Evolutionary conservation across 2,113 vertebrate species (phyloP).

Genomic region (cattle (Bos taurus)): DNA sequence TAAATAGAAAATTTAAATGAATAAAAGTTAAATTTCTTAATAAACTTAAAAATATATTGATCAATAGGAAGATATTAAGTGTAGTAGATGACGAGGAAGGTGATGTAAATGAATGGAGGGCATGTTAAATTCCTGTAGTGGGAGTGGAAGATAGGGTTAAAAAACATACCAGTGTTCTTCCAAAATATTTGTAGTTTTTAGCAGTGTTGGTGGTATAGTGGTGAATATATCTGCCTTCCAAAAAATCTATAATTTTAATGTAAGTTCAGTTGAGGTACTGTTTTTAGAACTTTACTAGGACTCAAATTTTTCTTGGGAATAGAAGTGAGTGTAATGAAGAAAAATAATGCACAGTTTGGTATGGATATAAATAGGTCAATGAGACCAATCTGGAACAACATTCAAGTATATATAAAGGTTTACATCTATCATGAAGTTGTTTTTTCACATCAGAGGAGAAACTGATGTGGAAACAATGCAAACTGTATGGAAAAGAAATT

Average conservation of each 20-base stretch:
- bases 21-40: not conserved
- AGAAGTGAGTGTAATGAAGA: not conserved
- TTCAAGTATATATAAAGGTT: not conserved
- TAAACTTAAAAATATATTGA: not conserved
- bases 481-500: not conserved
- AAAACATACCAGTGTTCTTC: slow-evolving; percentile 18
- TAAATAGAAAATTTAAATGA: not conserved
- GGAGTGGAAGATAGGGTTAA: not conserved
- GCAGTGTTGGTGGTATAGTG: not conserved
- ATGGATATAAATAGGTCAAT: not conserved
- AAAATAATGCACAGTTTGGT: not conserved
- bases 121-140: not conserved
- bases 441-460: not conserved
- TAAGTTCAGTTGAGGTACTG: not conserved
- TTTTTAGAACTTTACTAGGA: not conserved
- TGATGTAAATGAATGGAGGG: not conserved
- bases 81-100: not conserved
- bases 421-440: not conserved
- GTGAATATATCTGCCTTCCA: not conserved
- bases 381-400: not conserved
- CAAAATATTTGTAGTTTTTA: not conserved
- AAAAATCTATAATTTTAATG: not conserved
- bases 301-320: not conserved
- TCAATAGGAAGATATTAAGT: not conserved
- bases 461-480: not conserved